A percentile compares a stretch with the other conserved stretches of the same genome.
phyloP scores from a whole-genome alignment of 2,888 invertebrate genomes.

The Chrysolina oricalcia region DNA sequence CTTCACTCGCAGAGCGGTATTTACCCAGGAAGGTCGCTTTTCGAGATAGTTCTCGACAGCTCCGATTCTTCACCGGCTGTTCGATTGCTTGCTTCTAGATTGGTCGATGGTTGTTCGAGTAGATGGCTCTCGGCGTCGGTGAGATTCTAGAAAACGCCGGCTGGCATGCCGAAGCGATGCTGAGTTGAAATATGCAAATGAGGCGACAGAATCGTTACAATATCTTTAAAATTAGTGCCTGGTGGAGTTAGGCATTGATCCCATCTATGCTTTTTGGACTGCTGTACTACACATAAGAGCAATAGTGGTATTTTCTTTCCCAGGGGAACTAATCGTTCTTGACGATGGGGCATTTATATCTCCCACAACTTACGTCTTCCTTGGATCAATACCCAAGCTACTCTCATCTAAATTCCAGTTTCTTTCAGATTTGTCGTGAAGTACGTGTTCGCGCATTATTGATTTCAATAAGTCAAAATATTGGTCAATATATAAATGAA shows the following conservation, averaged over 20 bases:
- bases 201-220: too few species aligned
- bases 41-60: too few species aligned
- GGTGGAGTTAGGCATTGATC: slow-evolving; percentile 29
- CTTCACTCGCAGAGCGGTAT: too few species aligned
- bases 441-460: slow-evolving; percentile 18
- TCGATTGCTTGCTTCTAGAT: too few species aligned
- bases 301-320: slow-evolving; percentile 62
- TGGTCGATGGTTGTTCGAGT: too few species aligned
- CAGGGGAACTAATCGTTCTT: slow-evolving; percentile 53
- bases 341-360: slow-evolving; percentile 14
- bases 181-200: too few species aligned
- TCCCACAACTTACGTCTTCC: slow-evolving; percentile 46
- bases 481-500: too few species aligned
- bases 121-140: too few species aligned
- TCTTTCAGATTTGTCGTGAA: slow-evolving; percentile 16
- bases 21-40: too few species aligned
- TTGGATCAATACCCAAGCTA: background rate
- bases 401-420: background rate
- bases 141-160: too few species aligned
- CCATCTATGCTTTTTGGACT: slow-evolving; percentile 57
- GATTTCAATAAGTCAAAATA: slow-evolving; percentile 19
- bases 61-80: too few species aligned
- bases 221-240: slow-evolving; percentile 27
- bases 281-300: slow-evolving; percentile 54
- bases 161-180: too few species aligned